Conservation (phyloP, 2,888 invertebrate species). For the Phyllotreta striolata region DNA sequence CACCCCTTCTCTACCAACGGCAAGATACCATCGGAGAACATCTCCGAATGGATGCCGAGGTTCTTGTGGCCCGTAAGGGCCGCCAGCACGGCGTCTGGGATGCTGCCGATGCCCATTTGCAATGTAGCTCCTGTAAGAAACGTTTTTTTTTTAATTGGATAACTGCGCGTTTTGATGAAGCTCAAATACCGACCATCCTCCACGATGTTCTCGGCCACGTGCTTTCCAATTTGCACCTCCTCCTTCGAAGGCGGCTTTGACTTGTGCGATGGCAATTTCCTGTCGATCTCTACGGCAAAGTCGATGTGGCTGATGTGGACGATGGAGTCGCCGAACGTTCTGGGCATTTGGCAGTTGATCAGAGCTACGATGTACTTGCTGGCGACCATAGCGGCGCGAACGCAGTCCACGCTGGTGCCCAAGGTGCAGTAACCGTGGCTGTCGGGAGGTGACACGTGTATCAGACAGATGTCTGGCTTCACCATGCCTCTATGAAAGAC, state of each 20-base stretch:
- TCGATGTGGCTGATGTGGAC: slow-evolving; percentile 93
- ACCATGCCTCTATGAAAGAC: slow-evolving; percentile 87
- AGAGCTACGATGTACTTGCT: slow-evolving; percentile 90
- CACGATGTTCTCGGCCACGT: slow-evolving; percentile 90
- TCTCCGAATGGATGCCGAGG: slow-evolving; percentile 95
- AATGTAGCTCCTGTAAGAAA: slow-evolving; percentile 76
- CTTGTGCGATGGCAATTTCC: slow-evolving; percentile 75
- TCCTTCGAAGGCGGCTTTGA: slow-evolving; percentile 66
- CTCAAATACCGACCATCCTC: slow-evolving; percentile 78
- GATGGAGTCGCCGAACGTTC: slow-evolving; percentile 91
- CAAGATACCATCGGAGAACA: slow-evolving; percentile 95
- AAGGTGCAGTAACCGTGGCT: slow-evolving; percentile 90
- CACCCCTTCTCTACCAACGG: slow-evolving; percentile 86
- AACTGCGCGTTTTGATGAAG: too few relatives aligned
- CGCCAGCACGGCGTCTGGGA: slow-evolving; percentile 91
- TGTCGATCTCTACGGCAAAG: slow-evolving; percentile 77
- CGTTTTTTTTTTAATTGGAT: too few relatives aligned
- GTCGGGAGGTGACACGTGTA: slow-evolving; percentile 85
- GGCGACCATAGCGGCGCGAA: slow-evolving; percentile 82
- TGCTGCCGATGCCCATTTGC: slow-evolving; percentile 93
- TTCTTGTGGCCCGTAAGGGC: slow-evolving; percentile 86
- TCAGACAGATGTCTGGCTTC: slow-evolving; percentile 75
- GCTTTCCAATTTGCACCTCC: slow-evolving; percentile 83
- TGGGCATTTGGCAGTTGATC: slow-evolving; percentile 88
- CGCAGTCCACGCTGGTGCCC: slow-evolving; percentile 93